Conservation (phyloP, 2,797 vertebrate genomes). For the Malacoctenus gilli region DNA sequence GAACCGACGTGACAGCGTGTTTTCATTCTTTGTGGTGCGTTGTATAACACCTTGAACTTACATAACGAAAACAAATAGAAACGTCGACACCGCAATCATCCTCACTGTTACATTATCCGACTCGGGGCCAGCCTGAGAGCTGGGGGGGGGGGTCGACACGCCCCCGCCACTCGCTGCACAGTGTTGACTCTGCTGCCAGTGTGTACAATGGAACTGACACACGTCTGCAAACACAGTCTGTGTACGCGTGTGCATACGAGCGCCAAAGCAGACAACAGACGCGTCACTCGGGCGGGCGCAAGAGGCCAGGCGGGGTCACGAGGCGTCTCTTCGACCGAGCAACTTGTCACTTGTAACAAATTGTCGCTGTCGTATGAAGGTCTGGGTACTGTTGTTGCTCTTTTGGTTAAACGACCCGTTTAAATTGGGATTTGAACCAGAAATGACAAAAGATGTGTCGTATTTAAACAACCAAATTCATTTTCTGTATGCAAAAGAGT, state of each 20-base stretch:
- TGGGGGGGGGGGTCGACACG: constrained; percentile 43
- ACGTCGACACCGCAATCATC: constrained; percentile 2
- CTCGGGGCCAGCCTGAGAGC: constrained; percentile 1
- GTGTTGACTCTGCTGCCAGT: constrained; percentile 55
- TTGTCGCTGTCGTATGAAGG: neutral
- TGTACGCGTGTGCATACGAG: constrained; percentile 19
- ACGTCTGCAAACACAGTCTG: constrained; percentile 42
- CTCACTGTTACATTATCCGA: neutral
- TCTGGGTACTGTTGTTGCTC: neutral
- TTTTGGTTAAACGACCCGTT: too few relatives aligned
- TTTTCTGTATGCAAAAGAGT: too few relatives aligned
- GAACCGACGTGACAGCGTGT: too few relatives aligned
- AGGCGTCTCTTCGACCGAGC: neutral
- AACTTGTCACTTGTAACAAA: too few relatives aligned
- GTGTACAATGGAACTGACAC: constrained; percentile 53
- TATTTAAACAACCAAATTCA: too few relatives aligned
- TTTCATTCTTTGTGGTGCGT: too few relatives aligned
- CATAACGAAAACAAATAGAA: constrained; percentile 2
- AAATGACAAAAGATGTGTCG: too few relatives aligned
- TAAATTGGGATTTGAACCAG: too few relatives aligned
- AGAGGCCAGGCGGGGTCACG: constrained; percentile 27
- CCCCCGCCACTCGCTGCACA: constrained; percentile 32
- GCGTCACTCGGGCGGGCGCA: constrained; percentile 5
- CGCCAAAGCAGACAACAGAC: constrained; percentile 19
- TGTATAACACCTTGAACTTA: neutral